Conservation (phyloP, 2,888 invertebrate genomes). For the Sinotaia quadrata region DNA sequence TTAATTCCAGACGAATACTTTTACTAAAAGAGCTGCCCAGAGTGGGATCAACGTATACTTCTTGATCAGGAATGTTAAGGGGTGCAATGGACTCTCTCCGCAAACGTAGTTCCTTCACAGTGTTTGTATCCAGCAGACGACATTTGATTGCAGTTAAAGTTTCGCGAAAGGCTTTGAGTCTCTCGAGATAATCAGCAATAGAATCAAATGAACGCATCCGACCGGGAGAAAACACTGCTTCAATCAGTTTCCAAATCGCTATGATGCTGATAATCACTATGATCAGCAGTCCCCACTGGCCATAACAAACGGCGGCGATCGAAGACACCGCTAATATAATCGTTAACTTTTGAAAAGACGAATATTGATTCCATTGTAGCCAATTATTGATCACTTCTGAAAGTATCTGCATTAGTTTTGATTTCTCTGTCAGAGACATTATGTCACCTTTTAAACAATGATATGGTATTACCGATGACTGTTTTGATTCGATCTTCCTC, state of each 20-base stretch:
- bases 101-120: slow-evolving; percentile 6
- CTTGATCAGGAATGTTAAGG: slow-evolving; percentile 21
- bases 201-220: slow-evolving; percentile 14
- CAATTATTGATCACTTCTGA: no score
- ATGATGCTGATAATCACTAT: slow-evolving; percentile 19
- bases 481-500: neutral
- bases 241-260: slow-evolving; percentile 2
- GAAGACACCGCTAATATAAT: neutral
- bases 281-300: slow-evolving; percentile 13
- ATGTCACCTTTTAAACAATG: no score
- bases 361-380: slow-evolving; percentile 2
- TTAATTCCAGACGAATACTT: slow-evolving; percentile 27
- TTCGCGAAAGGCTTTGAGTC: neutral
- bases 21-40: slow-evolving; percentile 18
- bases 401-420: neutral
- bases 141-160: neutral
- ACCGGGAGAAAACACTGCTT: neutral
- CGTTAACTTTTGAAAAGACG: slow-evolving; percentile 11
- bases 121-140: neutral
- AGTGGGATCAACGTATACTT: slow-evolving; percentile 8
- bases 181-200: neutral
- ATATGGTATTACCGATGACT: no score
- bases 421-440: slow-evolving; percentile 2
- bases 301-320: slow-evolving; percentile 5
- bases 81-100: slow-evolving; percentile 24